phyloP scores from a whole-genome alignment of 2,113 vertebrate species.

The Corydoras sp. region DNA sequence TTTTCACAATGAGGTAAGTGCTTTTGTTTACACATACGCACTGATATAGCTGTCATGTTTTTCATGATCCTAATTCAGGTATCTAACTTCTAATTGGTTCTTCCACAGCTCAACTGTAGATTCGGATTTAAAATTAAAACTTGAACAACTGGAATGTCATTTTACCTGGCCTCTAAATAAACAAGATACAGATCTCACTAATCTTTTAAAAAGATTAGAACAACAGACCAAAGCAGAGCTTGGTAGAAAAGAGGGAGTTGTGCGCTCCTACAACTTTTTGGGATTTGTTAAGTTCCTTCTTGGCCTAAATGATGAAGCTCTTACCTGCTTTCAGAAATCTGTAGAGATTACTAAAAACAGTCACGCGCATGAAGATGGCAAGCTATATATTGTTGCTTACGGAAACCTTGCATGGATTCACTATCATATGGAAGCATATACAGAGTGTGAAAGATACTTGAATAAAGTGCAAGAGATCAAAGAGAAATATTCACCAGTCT shows the following conservation, averaged over 20 bases:
- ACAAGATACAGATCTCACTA: slow-evolving; percentile 51
- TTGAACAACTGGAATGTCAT: too few relatives aligned
- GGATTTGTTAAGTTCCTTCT: slow-evolving; percentile 39
- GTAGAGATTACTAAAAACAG: slow-evolving; percentile 22
- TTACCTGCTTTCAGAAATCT: slow-evolving; percentile 26
- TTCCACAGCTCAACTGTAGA: too few relatives aligned
- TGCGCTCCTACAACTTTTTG: slow-evolving; percentile 33
- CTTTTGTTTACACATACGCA: too few relatives aligned
- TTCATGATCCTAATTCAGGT: too few relatives aligned
- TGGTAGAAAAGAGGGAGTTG: slow-evolving; percentile 4
- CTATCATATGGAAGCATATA: slow-evolving; percentile 36
- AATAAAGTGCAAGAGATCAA: slow-evolving; percentile 11
- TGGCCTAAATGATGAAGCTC: slow-evolving; percentile 22
- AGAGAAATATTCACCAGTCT: neutral
- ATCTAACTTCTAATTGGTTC: too few relatives aligned
- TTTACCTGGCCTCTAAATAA: slow-evolving; percentile 16
- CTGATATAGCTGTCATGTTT: too few relatives aligned
- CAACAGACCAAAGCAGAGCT: slow-evolving; percentile 22
- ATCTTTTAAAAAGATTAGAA: slow-evolving; percentile 30
- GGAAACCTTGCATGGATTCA: slow-evolving; percentile 49
- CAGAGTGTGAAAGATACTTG: slow-evolving; percentile 38
- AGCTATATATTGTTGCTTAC: slow-evolving; percentile 43
- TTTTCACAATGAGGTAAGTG: too few relatives aligned
- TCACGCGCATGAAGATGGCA: slow-evolving; percentile 12
- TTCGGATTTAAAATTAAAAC: too few relatives aligned